Base-by-base conservation (phyloP, 2,888 invertebrate species). In the Nipponacmea schrenckii region DNA sequence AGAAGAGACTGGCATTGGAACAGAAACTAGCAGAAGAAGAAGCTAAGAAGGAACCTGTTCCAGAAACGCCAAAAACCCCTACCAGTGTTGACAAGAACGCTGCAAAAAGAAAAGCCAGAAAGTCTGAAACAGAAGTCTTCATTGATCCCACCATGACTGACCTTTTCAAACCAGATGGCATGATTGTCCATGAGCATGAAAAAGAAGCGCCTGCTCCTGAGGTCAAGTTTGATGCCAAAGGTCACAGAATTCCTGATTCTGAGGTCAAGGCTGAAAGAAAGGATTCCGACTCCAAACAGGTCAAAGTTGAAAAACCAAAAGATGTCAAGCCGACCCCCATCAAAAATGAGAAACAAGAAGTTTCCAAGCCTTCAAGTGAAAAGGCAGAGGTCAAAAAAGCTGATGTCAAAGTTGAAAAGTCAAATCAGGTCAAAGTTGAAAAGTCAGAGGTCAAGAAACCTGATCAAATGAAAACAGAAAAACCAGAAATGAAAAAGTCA, bases 161-260 rank as follows among this genome's bases (percentile, higher is more conserved):
- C 70, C 71, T 85, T 26, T 85, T 85, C 71, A 84, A 83, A 70
- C 85, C 85, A n/a, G 85, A 85, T 73, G 77, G 62, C 10, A 24
- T 74, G 7, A 74, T 76, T 10, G 72, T 77, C 12, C 74, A 75
- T 46, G 73, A 76, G 44, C 69, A 74, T 68, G 73, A 62, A 66
- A 67, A 70, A 27, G 44, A 20, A 17, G 63, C 45, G 7, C 24
- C 39, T 26, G n/a, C 31, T 26, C 39, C 56, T n/a, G 62, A 70
- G 62, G 27, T 63, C 1, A 70, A 70, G 46, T n/a, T 69, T 39
- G 69, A 62, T 45, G 17, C 63, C 15, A 64, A 62, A 45, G 62
- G 45, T 63, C 63, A 63, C 27, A 62, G 64, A 68, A 17, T 69
- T 64, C 20, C 27, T 46, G 39, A 62, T 4, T 44, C 63, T n/a